Conservation (phyloP, 2,797 vertebrate species). For the Odontamblyopus rebecca region DNA sequence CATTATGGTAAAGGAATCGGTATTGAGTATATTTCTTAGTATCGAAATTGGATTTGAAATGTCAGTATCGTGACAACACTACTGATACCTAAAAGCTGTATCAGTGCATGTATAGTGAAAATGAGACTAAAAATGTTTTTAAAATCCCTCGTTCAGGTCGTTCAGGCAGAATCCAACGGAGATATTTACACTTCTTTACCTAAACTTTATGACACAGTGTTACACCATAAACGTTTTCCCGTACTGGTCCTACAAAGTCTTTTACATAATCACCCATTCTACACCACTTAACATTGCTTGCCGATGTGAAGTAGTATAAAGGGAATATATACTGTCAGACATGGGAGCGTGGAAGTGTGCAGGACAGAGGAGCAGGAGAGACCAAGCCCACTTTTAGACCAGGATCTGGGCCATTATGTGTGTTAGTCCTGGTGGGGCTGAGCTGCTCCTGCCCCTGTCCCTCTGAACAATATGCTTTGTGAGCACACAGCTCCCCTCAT, state of each 20-base stretch:
- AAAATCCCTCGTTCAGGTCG: neutral
- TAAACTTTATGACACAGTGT: neutral
- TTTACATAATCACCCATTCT: conserved; percentile 18
- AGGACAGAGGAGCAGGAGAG: conserved; percentile 44
- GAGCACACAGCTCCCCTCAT: conserved; percentile 48
- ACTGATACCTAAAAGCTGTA: no score
- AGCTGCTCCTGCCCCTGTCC: conserved; percentile 74
- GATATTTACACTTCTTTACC: neutral
- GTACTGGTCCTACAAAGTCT: neutral
- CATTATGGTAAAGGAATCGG: no score
- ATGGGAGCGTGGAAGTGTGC: conserved; percentile 16
- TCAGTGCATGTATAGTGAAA: no score
- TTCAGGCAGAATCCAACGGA: neutral
- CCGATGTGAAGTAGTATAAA: neutral
- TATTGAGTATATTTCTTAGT: no score
- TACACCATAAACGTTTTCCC: conserved; percentile 1
- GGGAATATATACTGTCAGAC: conserved; percentile 21
- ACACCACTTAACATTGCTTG: neutral
- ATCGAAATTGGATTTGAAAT: no score
- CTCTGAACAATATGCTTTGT: conserved; percentile 78
- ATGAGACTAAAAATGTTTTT: no score
- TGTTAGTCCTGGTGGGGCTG: conserved; percentile 83
- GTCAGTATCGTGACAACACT: no score
- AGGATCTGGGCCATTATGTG: conserved; percentile 87
- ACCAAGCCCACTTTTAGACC: conserved; percentile 80